Evolutionary conservation across 2,113 vertebrate species (phyloP), one percentile per base, ranked within the genome.

Genomic region (Microtus pennsylvanicus): DNA sequence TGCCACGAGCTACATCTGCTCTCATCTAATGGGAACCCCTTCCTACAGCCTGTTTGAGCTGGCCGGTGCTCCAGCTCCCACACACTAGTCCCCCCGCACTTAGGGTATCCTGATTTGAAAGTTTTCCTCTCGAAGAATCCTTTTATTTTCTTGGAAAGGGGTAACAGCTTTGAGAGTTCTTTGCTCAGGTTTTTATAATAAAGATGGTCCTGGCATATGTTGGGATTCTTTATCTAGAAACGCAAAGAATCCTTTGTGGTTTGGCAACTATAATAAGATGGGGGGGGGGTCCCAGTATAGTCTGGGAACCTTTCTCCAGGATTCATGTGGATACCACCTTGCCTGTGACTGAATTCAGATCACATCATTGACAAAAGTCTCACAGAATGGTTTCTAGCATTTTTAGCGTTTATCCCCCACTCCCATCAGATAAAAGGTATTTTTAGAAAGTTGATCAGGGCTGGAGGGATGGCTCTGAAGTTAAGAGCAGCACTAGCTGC

Each of bases 121-220:
- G 21, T 52, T 47, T 95, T 91, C 58, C 21, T 96, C 82, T 87
- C 45, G 77, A 89, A 77, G 67, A 85, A 75, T 12, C 28, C 5
- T 70, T 78, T 92, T 52, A 69, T 89, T 87, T 85, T 30, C 38
- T 80, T 85, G n/a, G 52, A 28, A 89, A 93, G 91, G 22, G 45
- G 55, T 10, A 75, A 63, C 89, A 67, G 3, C 52, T 63, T 85
- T 86, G 16, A 83, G 21, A 78, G 87, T 72, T 61, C 35, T 92
- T 85, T 87, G 42, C 47, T 92, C 67, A 65, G 69, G 63, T 95
- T 91, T 94, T 92, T 89, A 52, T 95, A 67, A 81, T 92, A 91
- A 96, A 91, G 78, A 74, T 91, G 7, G 47, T 52, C 19, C 75
- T 47, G 42, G 70, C 72, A n/a, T 67, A 33, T 28, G 1, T 52